These are phyloP conservation scores for Conus ventricosus DNA, from an alignment of 1,140 invertebrate species.

Conservation along the genomic window DNA sequence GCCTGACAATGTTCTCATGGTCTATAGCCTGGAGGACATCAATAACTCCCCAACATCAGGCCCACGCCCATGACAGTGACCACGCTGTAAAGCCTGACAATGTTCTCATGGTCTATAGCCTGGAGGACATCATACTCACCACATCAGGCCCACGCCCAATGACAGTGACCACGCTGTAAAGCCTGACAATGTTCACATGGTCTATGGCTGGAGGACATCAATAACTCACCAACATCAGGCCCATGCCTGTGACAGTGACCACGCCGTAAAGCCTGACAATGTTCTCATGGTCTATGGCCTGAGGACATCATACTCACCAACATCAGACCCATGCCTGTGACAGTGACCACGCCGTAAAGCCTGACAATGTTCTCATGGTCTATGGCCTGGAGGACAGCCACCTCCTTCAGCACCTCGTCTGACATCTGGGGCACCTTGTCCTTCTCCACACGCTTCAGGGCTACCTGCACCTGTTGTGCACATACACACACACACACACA, in stretches of 20 bases:
- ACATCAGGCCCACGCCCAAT: conserved; percentile 91
- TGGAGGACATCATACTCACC: conserved; percentile 78
- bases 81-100: conserved; percentile 97
- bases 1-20: conserved; percentile 94
- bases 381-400: conserved; percentile 97
- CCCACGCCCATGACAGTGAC: conserved; percentile 92
- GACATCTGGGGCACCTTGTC: conserved; percentile 97
- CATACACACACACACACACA: too few relatives aligned
- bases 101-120: conserved; percentile 81
- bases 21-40: conserved; percentile 98
- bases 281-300: too few relatives aligned
- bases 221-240: too few relatives aligned
- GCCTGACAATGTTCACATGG: conserved; percentile 94
- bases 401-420: conserved; percentile 97
- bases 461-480: conserved; percentile 88
- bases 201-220: conserved; percentile 99
- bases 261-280: too few relatives aligned
- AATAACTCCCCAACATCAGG: conserved; percentile 87
- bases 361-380: conserved; percentile 97
- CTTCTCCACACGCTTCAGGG: conserved; percentile 95
- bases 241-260: conserved; percentile 97
- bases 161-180: conserved; percentile 97
- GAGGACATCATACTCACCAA: conserved; percentile 85
- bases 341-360: conserved; percentile 93
- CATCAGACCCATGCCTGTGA: conserved; percentile 92